Evolutionary conservation across 2,113 vertebrate species (phyloP).

Genomic region (Hyperopisus bebe): DNA sequence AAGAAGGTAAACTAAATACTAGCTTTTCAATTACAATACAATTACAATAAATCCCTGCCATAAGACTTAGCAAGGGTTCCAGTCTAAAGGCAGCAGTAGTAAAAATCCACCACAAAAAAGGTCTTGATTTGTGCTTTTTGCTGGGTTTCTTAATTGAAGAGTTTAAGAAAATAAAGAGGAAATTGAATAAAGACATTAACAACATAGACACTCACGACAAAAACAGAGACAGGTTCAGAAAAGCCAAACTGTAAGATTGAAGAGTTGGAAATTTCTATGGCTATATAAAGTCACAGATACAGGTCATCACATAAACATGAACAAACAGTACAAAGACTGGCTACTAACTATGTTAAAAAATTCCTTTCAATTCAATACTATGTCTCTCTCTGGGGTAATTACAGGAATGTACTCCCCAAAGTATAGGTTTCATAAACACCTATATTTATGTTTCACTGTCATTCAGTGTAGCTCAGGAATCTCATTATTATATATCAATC

Average conservation of each 20-base stretch:
- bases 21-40: neutral
- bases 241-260: conserved; percentile 34
- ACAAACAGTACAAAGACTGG: conserved; percentile 14
- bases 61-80: neutral
- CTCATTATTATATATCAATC: neutral
- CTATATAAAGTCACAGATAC: conserved; percentile 19
- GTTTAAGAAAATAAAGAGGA: conserved; percentile 13
- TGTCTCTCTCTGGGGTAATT: neutral
- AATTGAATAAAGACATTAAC: conserved; percentile 25
- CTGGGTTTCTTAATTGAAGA: conserved; percentile 1
- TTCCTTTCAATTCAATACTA: neutral
- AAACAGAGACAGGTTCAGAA: conserved; percentile 4
- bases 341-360: neutral
- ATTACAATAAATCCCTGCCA: neutral
- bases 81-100: neutral
- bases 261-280: conserved; percentile 23
- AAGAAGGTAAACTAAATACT: neutral
- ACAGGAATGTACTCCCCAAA: neutral
- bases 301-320: conserved; percentile 24
- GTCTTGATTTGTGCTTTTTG: neutral
- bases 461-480: neutral
- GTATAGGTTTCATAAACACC: neutral
- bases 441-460: neutral
- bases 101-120: neutral
- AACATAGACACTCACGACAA: conserved; percentile 27